These are phyloP conservation scores for Cryptus viduatorius DNA, from an alignment of 2,888 invertebrate species.

Conservation along the genomic window DNA sequence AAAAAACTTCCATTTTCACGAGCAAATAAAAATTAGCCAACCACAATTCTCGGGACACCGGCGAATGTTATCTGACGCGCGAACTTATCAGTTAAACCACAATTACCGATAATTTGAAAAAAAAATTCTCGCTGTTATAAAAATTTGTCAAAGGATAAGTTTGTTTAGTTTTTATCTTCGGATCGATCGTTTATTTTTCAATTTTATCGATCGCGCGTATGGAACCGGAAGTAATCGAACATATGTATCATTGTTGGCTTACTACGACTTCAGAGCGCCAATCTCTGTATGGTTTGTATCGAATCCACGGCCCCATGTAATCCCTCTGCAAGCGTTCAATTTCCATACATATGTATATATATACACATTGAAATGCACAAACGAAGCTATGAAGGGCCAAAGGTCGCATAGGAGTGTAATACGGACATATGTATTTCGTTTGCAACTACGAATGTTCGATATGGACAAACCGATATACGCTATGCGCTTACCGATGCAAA, in stretches of 20 bases:
- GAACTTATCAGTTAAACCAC: background rate
- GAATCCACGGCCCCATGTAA: background rate
- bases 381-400: background rate
- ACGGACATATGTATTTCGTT: background rate
- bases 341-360: slow-evolving; percentile 5
- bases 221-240: background rate
- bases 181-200: background rate
- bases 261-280: background rate
- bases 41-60: no score
- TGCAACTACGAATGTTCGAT: slow-evolving; percentile 3
- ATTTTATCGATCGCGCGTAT: background rate
- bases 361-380: background rate
- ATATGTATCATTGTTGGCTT: background rate
- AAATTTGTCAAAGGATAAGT: background rate
- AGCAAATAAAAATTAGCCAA: no score
- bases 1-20: no score
- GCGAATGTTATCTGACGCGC: no score
- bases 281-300: background rate
- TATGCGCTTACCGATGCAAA: background rate
- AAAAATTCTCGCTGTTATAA: background rate
- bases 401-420: background rate
- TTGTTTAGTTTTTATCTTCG: background rate
- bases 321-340: background rate
- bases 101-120: background rate
- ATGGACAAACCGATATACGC: background rate